A percentile compares a stretch with the other conserved stretches of the same genome.
These are phyloP conservation scores for Leucoraja ocellata DNA, from an alignment of 2,797 vertebrate genomes.

Conservation along the genomic window DNA sequence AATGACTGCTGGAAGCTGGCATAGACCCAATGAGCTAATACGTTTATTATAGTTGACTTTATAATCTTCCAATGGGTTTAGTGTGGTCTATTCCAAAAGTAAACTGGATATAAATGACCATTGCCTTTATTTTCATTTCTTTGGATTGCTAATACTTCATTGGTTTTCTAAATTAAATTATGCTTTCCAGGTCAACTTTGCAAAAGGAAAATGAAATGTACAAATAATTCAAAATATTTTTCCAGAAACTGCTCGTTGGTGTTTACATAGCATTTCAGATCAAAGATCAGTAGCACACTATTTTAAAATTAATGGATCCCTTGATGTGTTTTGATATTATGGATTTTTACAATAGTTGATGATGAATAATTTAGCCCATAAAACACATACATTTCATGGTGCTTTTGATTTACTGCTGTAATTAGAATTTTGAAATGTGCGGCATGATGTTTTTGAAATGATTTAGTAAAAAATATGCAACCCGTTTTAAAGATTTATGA, in stretches of 20 bases:
- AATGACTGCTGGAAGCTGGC: too few species aligned
- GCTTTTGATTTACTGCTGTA: neutral
- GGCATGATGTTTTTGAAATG: neutral
- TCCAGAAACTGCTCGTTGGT: neutral
- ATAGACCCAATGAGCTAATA: too few species aligned
- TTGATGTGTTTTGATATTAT: neutral
- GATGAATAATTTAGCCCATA: neutral
- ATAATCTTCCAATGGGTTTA: neutral
- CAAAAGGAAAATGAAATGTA: neutral
- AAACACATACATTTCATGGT: neutral
- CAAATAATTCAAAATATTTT: neutral
- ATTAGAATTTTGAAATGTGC: neutral
- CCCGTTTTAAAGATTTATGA: neutral
- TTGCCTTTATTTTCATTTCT: neutral
- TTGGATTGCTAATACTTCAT: neutral
- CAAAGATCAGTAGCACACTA: neutral
- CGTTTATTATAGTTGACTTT: too few species aligned
- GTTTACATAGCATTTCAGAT: neutral
- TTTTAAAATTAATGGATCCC: neutral
- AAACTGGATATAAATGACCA: neutral
- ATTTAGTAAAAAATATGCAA: neutral
- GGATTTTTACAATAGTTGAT: slow-evolving; percentile 17
- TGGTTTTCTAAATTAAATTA: neutral
- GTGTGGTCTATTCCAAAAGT: neutral
- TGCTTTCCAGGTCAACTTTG: neutral